Base-by-base conservation (phyloP, 2,888 invertebrate genomes). In the Amiota minor region DNA sequence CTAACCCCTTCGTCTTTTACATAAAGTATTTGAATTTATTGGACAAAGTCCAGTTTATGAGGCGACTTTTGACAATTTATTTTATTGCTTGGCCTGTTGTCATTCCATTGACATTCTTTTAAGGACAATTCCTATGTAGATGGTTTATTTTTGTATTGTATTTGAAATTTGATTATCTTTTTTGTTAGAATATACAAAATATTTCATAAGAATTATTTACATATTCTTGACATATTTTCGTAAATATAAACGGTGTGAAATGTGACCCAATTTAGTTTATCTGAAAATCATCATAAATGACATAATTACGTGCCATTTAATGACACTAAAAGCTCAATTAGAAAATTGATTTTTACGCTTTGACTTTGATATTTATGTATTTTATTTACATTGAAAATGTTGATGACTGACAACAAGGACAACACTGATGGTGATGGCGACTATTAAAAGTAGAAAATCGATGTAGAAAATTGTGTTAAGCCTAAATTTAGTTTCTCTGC, bases 281-380 rank as follows among this genome's bases (percentile, higher is more conserved):
- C 67, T 53, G 35, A 9, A 59, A n/a, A 20, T 59, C 18, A 47
- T 49, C 23, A 68, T 68, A 53, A 68, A 18, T 53, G 50, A 68
- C 67, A n/a, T 53, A 68, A 68, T 68, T 53, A 68, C 20, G 53
- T 20, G 67, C 23, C 67, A 53, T 53, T 68, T 68, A 68, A 50
- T 68, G 23, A 53, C 18, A 4, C 45, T 35, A 12, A 62, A 62
- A 35, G 35, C 53, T 62, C 62, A 16, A 62, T 35, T 14, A 59
- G 16, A 20, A 59, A 20, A 20, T 59, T 9, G 59, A 16, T 20
- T 59, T 20, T 59, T 59, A 35, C 35, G 35, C 35, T 35, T 35
- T 35, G 35, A 35, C 6, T 35, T 35, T 35, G 35, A 3, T 35
- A 16, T 59, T 11, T 11, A 59, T 59, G 2, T 59, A 9, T 20